These are phyloP conservation scores for Fistularia commersonii DNA, from an alignment of 2,797 vertebrate species.

Conservation along the genomic window DNA sequence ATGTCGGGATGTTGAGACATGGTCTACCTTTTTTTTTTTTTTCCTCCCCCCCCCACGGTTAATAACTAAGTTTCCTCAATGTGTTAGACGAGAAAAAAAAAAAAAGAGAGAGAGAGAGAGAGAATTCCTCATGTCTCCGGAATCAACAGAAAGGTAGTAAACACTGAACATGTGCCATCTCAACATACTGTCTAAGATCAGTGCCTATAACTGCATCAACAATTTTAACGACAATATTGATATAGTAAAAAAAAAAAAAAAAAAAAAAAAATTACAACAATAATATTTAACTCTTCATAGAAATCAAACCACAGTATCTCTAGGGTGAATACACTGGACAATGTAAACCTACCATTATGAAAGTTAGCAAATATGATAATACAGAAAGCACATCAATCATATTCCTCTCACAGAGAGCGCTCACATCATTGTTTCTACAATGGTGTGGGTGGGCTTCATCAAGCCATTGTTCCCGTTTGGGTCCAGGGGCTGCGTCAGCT, in stretches of 20 bases:
- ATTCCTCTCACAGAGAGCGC: constrained; percentile 76
- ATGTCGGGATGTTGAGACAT: constrained; percentile 36
- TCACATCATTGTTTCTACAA: constrained; percentile 97
- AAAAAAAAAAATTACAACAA: constrained; percentile 50
- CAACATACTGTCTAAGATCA: constrained; percentile 69
- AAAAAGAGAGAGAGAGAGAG: constrained; percentile 33
- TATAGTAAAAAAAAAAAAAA: constrained; percentile 63
- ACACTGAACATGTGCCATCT: constrained; percentile 62
- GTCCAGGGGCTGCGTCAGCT: constrained; percentile 85
- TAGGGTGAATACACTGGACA: constrained; percentile 87
- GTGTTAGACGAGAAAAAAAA: too few species aligned
- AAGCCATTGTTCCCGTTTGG: constrained; percentile 83
- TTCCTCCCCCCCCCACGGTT: too few species aligned
- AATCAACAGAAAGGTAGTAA: constrained; percentile 68
- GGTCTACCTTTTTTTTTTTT: constrained; percentile 50
- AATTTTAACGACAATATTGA: constrained; percentile 74
- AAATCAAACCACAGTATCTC: constrained; percentile 85
- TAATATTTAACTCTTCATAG: constrained; percentile 82
- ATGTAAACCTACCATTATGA: constrained; percentile 92
- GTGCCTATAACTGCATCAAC: constrained; percentile 78
- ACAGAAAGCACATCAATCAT: constrained; percentile 77
- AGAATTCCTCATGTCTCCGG: constrained; percentile 47
- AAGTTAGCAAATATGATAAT: constrained; percentile 85
- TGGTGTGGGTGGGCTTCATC: constrained; percentile 91
- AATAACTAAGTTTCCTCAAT: too few species aligned